Conservation (phyloP, 2,888 invertebrate species). For the Spialia ferax region DNA sequence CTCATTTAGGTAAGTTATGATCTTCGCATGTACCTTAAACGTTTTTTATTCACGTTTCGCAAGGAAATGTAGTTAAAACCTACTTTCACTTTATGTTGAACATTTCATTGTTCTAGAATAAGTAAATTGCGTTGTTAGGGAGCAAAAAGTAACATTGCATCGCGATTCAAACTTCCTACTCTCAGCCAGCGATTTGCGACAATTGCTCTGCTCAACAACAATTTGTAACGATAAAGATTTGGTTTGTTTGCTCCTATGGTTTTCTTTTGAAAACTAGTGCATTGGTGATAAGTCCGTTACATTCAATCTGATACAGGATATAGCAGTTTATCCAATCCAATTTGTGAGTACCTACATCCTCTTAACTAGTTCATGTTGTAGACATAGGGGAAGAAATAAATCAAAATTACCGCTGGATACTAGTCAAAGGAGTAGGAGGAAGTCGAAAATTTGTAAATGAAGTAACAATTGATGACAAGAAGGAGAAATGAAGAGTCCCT, state of each 20-base stretch:
- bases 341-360: too few species aligned
- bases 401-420: neutral
- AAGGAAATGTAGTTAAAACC: constrained; percentile 47
- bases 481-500: neutral
- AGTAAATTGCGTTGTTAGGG: constrained; percentile 63
- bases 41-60: constrained; percentile 22
- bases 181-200: constrained; percentile 50
- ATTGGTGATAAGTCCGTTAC: constrained; percentile 16
- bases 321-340: constrained; percentile 19
- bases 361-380: neutral
- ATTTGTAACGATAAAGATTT: constrained; percentile 32
- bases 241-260: constrained; percentile 33
- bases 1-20: neutral
- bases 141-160: constrained; percentile 62
- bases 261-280: constrained; percentile 1
- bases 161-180: constrained; percentile 56
- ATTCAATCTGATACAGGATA: constrained; percentile 15
- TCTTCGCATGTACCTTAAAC: neutral
- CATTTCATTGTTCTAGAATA: constrained; percentile 64
- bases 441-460: neutral
- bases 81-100: constrained; percentile 64
- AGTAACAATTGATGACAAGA: neutral
- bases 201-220: constrained; percentile 33
- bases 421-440: neutral
- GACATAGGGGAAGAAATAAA: constrained; percentile 4